Evolutionary conservation across 2,888 invertebrate species (phyloP), one percentile per base, ranked within the genome.

Genomic region (Neoaliturus tenellus): DNA sequence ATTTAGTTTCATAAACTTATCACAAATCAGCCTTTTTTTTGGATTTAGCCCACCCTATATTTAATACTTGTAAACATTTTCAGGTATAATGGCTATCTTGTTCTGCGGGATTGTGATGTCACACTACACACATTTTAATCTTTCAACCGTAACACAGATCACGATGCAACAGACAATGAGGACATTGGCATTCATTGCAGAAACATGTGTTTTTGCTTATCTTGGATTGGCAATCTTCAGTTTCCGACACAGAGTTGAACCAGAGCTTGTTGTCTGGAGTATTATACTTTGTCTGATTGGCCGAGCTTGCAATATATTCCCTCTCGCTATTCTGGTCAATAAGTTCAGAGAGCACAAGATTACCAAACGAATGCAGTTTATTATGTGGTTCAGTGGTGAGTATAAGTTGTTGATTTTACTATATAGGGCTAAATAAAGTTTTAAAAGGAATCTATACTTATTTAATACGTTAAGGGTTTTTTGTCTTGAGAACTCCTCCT

Each of bases 21-120:
- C n/a, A n/a, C n/a, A n/a, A n/a, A n/a, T n/a, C n/a, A n/a, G n/a
- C n/a, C n/a, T n/a, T n/a, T n/a, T n/a, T n/a, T n/a, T n/a, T n/a
- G n/a, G n/a, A n/a, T n/a, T n/a, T n/a, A n/a, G n/a, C n/a, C n/a
- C n/a, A n/a, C n/a, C n/a, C n/a, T n/a, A n/a, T n/a, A n/a, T n/a
- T n/a, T n/a, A n/a, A n/a, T n/a, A n/a, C 17, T 44, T 44, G 8
- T 44, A 44, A 44, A 28, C 14, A n/a, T 85, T 87, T 89, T 0
- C 92, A 95, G 98, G 99, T 85, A 99, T 99, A 85, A 99, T 99
- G 99, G 99, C 99, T 8, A 99, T 99, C 89, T 91, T 99, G 87
- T 99, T 99, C 90, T 98, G 98, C 92, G 99, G 99, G 8, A 98
- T 99, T 89, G 98, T 99, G 0, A 99, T 99, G 99, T 99, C 99